Evolutionary conservation across 2,113 vertebrate species (phyloP), one percentile per base, ranked within the genome.

Genomic region (Siniperca chuatsi): DNA sequence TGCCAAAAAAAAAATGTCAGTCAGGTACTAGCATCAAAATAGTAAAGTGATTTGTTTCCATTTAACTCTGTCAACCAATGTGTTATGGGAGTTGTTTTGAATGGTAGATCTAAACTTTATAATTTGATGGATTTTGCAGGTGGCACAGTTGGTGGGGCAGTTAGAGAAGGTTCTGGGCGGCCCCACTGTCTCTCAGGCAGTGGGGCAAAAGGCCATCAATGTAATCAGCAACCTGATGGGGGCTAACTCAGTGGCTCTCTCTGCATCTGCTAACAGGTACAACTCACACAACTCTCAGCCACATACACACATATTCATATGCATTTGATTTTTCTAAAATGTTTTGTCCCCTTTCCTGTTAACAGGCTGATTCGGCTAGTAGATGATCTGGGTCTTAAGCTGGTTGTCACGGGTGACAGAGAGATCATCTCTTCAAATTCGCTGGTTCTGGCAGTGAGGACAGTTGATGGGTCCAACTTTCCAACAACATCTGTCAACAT

Each of bases 361-460:
- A 0, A 84, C 92, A 99, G 98, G 91, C 90, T 99, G 88, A 95
- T 98, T 86, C 93, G 87, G 66, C 73, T 96, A 35, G 97, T 99
- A 72, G 97, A 98, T 87, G 83, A 76, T 23, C 91, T 99, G 82
- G 97, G 96, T 66, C 82, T 97, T 75, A 97, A 97, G 87, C 58
- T 99, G 90, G 93, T 92, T 11, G 93, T 99, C 57, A 72, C 87
- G 6, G 88, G 88, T 20, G 82, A 81, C 4, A 92, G 78, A 10
- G 93, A 86, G 79, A 89, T 85, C 82, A 84, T 99, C 25, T 93
- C 90, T 6, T 92, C 97, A 3, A 77, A 89, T 65, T 97, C 96
- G 1, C 92, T 99, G 93, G 96, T 96, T 91, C 89, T 99, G 88
- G 96, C 96, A 0, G 97, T 98, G 84, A 87, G 90, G 44, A 96